These are phyloP conservation scores for Drosophila stalkeri DNA, from an alignment of 2,888 invertebrate genomes.

Conservation along the genomic window DNA sequence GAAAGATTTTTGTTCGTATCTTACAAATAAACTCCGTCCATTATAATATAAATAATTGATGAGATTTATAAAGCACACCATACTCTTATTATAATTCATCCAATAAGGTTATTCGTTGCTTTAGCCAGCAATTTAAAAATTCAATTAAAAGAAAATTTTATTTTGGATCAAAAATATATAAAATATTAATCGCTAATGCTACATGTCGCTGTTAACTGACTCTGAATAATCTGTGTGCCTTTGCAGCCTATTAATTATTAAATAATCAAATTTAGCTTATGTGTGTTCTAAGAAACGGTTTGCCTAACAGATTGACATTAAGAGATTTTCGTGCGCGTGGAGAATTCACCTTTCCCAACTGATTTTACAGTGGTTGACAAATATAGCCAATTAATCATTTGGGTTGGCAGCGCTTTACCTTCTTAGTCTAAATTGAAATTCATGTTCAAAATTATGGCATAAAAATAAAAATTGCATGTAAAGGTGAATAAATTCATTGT, in stretches of 20 bases:
- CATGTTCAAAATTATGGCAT: slow-evolving; percentile 13
- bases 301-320: slow-evolving; percentile 34
- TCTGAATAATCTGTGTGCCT: not conserved
- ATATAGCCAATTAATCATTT: slow-evolving; percentile 48
- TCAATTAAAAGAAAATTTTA: not conserved
- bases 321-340: not conserved
- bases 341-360: slow-evolving; percentile 20
- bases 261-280: not conserved
- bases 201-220: not conserved
- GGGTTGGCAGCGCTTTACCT: slow-evolving; percentile 6
- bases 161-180: not conserved
- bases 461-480: not conserved
- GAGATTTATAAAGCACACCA: too few relatives aligned
- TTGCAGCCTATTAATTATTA: slow-evolving; percentile 9
- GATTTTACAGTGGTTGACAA: slow-evolving; percentile 28
- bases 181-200: not conserved
- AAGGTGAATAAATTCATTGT: not conserved
- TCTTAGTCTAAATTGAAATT: slow-evolving; percentile 33
- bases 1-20: too few relatives aligned
- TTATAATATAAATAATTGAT: too few relatives aligned
- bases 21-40: too few relatives aligned
- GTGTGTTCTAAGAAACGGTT: slow-evolving; percentile 1
- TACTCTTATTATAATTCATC: too few relatives aligned
- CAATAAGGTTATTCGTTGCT: too few relatives aligned
- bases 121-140: too few relatives aligned